Evolutionary conservation across 2,113 vertebrate genomes (phyloP).

Genomic region (Pterophyllum scalare): DNA sequence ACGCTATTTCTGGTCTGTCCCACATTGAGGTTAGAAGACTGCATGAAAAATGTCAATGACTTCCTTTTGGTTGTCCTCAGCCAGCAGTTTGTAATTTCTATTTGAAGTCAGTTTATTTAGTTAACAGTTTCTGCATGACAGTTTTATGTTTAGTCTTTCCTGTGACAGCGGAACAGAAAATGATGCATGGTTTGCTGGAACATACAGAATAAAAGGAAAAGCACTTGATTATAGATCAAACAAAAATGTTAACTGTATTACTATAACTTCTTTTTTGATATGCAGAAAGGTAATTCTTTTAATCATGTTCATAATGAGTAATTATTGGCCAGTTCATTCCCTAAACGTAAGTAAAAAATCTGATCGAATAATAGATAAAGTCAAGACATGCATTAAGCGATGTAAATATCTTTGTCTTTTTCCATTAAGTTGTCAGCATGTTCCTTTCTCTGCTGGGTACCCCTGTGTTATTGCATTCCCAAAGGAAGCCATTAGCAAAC

Average conservation of each 20-base stretch:
- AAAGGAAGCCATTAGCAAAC: slow-evolving; percentile 5
- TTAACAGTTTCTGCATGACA: neutral
- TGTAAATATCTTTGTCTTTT: neutral
- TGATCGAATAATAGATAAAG: neutral
- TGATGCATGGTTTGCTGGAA: neutral
- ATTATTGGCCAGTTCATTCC: neutral
- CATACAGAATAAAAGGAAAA: neutral
- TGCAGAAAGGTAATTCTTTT: neutral
- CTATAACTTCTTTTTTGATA: neutral
- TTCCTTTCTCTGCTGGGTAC: neutral
- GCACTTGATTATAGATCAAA: neutral
- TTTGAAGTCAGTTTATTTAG: neutral
- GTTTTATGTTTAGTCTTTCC: slow-evolving; percentile 1
- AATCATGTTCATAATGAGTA: neutral
- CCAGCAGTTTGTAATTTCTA: neutral
- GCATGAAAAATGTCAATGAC: neutral
- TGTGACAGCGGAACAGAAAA: neutral
- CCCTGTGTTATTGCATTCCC: neutral
- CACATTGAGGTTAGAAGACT: slow-evolving; percentile 3
- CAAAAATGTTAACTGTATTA: neutral
- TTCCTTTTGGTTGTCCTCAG: neutral
- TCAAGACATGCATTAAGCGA: neutral
- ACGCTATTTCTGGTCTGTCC: neutral
- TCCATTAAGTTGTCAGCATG: slow-evolving; percentile 15
- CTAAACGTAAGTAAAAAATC: neutral